Evolutionary conservation across 2,113 vertebrate species (phyloP).

Genomic region (Oryzias javanicus): DNA sequence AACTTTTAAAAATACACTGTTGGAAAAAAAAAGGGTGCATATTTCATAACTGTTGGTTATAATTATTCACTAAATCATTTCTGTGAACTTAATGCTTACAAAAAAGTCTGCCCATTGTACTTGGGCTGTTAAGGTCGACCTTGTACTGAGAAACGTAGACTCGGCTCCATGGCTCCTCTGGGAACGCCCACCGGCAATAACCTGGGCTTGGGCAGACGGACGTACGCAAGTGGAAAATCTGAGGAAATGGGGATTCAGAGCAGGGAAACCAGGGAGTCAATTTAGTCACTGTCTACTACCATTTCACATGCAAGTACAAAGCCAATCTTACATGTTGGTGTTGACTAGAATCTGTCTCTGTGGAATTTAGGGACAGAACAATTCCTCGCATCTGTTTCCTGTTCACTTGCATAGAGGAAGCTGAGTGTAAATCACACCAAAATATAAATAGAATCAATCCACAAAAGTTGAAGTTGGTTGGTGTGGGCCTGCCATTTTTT

Average conservation of each 20-base stretch:
- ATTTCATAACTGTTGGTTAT: not conserved
- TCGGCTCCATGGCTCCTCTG: slow-evolving; percentile 79
- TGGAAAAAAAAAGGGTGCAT: too few species aligned
- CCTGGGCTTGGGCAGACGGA: slow-evolving; percentile 82
- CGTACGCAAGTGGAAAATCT: slow-evolving; percentile 93
- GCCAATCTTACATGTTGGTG: slow-evolving; percentile 76
- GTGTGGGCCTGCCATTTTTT: slow-evolving; percentile 50
- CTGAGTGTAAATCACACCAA: slow-evolving; percentile 85
- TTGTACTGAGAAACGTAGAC: slow-evolving; percentile 81
- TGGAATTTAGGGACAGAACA: slow-evolving; percentile 88
- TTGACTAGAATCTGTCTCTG: slow-evolving; percentile 84
- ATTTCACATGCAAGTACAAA: slow-evolving; percentile 90
- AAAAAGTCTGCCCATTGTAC: slow-evolving; percentile 31
- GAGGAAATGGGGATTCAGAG: slow-evolving; percentile 90
- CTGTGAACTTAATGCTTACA: slow-evolving; percentile 9
- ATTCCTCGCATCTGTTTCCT: slow-evolving; percentile 99
- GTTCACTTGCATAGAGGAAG: slow-evolving; percentile 89
- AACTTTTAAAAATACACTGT: too few species aligned
- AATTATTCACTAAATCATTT: too few species aligned
- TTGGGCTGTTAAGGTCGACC: slow-evolving; percentile 69
- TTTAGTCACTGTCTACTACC: slow-evolving; percentile 82
- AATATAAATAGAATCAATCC: slow-evolving; percentile 88
- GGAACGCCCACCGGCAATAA: slow-evolving; percentile 77
- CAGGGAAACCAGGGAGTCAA: slow-evolving; percentile 86
- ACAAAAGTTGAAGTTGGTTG: slow-evolving; percentile 59